These are phyloP conservation scores for Spinus olivaceus DNA, from an alignment of 2,797 vertebrate genomes.

Conservation along the genomic window DNA sequence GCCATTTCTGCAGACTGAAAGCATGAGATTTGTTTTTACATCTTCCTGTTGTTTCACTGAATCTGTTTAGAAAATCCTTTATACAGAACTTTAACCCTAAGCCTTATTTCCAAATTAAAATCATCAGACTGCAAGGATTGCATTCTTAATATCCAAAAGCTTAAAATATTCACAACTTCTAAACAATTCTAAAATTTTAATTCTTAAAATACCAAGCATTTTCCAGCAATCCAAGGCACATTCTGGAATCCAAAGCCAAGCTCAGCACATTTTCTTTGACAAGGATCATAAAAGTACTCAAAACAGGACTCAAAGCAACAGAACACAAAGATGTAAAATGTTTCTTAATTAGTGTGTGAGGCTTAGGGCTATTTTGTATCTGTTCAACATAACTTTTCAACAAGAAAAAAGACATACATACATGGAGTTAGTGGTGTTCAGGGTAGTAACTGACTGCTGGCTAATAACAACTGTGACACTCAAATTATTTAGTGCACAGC, in stretches of 20 bases:
- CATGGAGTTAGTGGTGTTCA: not conserved
- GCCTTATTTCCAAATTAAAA: not conserved
- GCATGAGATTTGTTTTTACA: not conserved
- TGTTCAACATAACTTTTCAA: not conserved
- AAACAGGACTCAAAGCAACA: not conserved
- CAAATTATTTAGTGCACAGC: not conserved
- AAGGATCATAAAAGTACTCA: not conserved
- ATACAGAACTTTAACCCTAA: not conserved
- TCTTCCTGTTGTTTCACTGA: not conserved
- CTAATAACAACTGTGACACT: not conserved
- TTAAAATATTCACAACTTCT: constrained; percentile 5
- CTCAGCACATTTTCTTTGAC: not conserved
- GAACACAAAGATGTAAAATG: not conserved
- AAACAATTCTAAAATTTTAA: not conserved
- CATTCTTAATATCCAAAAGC: not conserved
- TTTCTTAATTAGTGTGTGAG: not conserved
- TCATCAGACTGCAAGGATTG: not conserved
- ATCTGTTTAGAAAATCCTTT: not conserved
- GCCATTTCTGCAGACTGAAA: not conserved
- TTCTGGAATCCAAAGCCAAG: constrained; percentile 14
- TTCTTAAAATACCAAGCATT: not conserved
- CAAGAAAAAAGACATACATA: not conserved
- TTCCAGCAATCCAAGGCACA: not conserved
- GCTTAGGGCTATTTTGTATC: not conserved
- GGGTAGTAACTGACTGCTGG: not conserved